Evolutionary conservation across 2,797 vertebrate genomes (phyloP).

Genomic region (Leucoraja ocellata): DNA sequence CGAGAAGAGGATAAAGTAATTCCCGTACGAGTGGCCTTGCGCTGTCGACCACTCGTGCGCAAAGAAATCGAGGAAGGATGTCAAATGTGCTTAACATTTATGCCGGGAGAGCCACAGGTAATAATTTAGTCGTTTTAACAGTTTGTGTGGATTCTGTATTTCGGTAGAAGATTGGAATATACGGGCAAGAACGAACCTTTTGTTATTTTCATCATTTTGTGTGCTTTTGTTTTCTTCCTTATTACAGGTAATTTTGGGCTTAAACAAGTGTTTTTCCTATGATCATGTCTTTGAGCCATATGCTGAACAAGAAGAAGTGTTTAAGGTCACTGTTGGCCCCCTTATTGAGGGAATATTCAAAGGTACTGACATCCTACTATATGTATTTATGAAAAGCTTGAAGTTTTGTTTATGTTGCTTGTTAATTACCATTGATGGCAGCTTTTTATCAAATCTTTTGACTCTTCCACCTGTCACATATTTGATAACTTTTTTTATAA

Average conservation of each 20-base stretch:
- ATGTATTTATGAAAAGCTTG: neutral
- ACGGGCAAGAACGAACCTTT: neutral
- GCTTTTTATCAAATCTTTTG: neutral
- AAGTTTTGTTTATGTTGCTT: neutral
- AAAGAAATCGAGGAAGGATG: slow-evolving; percentile 86
- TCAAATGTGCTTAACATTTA: slow-evolving; percentile 78
- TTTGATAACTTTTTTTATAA: neutral
- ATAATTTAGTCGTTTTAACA: neutral
- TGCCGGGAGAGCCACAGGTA: slow-evolving; percentile 65
- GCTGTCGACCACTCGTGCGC: slow-evolving; percentile 79
- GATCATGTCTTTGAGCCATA: slow-evolving; percentile 86
- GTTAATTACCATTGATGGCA: neutral
- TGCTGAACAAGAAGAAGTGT: slow-evolving; percentile 89
- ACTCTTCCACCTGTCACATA: neutral
- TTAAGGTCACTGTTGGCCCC: slow-evolving; percentile 66
- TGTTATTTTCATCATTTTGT: neutral
- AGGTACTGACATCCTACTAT: slow-evolving; percentile 59
- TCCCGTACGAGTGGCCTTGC: slow-evolving; percentile 81
- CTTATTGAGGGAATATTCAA: slow-evolving; percentile 81
- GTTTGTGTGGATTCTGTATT: neutral
- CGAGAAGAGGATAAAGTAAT: slow-evolving; percentile 72
- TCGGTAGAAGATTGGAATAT: neutral
- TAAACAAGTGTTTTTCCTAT: slow-evolving; percentile 84
- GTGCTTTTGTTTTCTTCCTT: neutral
- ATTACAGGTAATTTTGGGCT: slow-evolving; percentile 76